Percentiles rank a stretch among this genome's conserved stretches.
Evolutionary conservation across 2,113 vertebrate species (phyloP).

Genomic region (Vireo altiloquus): DNA sequence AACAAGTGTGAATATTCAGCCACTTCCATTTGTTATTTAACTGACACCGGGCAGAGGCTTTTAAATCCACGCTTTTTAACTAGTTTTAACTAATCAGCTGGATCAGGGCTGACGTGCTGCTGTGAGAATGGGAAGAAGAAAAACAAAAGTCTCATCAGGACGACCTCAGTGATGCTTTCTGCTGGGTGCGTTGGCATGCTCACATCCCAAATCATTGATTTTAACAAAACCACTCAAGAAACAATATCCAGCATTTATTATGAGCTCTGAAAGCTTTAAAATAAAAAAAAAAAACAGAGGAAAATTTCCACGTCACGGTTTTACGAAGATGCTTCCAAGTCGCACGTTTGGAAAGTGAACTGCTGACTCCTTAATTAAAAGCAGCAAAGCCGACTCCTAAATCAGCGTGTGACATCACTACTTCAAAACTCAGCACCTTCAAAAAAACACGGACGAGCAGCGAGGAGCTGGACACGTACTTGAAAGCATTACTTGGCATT

Average conservation of each 20-base stretch:
- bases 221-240: neutral
- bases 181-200: neutral
- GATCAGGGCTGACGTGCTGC: neutral
- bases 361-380: conserved; percentile 39
- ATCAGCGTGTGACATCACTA: neutral
- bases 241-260: neutral
- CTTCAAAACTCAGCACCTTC: conserved; percentile 5
- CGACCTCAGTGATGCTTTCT: neutral
- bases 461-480: neutral
- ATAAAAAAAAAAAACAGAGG: neutral
- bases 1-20: neutral
- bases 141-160: neutral
- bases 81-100: conserved; percentile 12
- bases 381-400: conserved; percentile 31
- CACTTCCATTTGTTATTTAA: neutral
- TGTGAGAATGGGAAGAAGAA: neutral
- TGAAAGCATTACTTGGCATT: neutral
- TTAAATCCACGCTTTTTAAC: neutral
- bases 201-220: neutral
- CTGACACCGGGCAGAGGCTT: neutral
- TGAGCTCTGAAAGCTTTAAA: neutral
- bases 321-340: conserved; percentile 21
- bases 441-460: neutral
- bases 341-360: neutral
- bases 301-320: neutral